Evolutionary conservation across 2,797 vertebrate genomes (phyloP).

Genomic region (Astyanax mexicanus): DNA sequence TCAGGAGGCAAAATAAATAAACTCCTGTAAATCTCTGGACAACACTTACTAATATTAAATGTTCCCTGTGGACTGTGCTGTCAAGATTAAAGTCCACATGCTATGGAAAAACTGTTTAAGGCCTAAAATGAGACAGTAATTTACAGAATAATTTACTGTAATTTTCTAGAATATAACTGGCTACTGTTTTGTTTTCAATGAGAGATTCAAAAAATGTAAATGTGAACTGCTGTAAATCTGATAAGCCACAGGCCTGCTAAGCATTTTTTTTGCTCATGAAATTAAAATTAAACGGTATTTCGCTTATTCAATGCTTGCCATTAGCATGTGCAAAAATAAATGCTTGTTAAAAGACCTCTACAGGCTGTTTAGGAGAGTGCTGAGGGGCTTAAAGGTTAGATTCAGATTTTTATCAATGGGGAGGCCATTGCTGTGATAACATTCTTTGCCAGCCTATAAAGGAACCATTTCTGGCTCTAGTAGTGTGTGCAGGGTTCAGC

Average conservation of each 20-base stretch:
- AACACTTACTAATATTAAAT: slow-evolving; percentile 43
- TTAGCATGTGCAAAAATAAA: slow-evolving; percentile 7
- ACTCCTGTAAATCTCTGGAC: slow-evolving; percentile 53
- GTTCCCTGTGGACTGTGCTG: slow-evolving; percentile 39
- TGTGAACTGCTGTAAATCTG: slow-evolving; percentile 60
- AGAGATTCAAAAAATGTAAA: not conserved
- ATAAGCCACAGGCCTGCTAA: slow-evolving; percentile 59
- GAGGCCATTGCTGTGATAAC: not conserved
- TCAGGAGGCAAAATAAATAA: slow-evolving; percentile 60
- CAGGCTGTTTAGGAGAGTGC: slow-evolving; percentile 46
- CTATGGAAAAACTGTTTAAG: slow-evolving; percentile 53
- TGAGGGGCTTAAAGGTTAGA: slow-evolving; percentile 57
- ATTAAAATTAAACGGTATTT: slow-evolving; percentile 50
- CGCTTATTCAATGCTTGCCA: slow-evolving; percentile 45
- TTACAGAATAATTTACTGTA: too few species aligned
- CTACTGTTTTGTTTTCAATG: not conserved
- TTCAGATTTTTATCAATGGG: slow-evolving; percentile 23
- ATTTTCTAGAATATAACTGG: not conserved
- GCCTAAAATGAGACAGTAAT: slow-evolving; percentile 25
- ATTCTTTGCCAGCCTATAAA: slow-evolving; percentile 4
- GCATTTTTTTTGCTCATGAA: slow-evolving; percentile 59
- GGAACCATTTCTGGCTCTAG: not conserved
- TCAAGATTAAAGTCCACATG: not conserved
- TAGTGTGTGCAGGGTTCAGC: not conserved
- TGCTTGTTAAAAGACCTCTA: slow-evolving; percentile 30